phyloP scores from a whole-genome alignment of 2,797 vertebrate species.

The Ptychadena robeensis region DNA sequence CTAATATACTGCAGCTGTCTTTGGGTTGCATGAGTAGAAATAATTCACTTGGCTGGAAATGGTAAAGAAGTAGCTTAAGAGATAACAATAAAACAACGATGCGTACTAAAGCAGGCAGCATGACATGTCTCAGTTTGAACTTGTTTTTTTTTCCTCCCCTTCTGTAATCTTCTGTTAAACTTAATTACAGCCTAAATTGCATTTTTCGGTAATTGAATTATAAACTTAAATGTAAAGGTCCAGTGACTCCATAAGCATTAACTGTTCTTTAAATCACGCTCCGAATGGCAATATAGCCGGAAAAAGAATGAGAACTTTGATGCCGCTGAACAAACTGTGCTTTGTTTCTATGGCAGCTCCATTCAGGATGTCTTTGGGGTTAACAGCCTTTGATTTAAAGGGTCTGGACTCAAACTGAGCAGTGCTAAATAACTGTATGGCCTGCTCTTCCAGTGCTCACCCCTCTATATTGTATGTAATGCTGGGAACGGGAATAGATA shows the following conservation, averaged over 20 bases:
- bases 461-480: neutral
- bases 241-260: slow-evolving; percentile 5
- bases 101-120: slow-evolving; percentile 9
- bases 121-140: slow-evolving; percentile 15
- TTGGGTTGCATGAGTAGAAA: slow-evolving; percentile 7
- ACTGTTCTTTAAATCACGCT: neutral
- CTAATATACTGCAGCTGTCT: neutral
- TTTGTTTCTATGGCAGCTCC: neutral
- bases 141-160: neutral
- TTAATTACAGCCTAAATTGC: slow-evolving; percentile 18
- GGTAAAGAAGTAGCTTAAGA: slow-evolving; percentile 6
- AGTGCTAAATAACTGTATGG: neutral
- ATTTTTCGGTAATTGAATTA: slow-evolving; percentile 34
- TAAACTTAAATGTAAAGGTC: slow-evolving; percentile 31
- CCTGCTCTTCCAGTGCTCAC: neutral
- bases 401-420: neutral
- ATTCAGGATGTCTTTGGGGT: neutral
- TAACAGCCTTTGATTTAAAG: neutral
- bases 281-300: neutral
- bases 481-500: neutral
- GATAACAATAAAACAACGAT: slow-evolving; percentile 15
- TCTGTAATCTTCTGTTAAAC: neutral
- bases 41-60: slow-evolving; percentile 6
- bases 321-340: neutral
- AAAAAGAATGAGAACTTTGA: neutral